Base-by-base conservation (phyloP, 2,888 invertebrate genomes). In the Polyploca ridens region DNA sequence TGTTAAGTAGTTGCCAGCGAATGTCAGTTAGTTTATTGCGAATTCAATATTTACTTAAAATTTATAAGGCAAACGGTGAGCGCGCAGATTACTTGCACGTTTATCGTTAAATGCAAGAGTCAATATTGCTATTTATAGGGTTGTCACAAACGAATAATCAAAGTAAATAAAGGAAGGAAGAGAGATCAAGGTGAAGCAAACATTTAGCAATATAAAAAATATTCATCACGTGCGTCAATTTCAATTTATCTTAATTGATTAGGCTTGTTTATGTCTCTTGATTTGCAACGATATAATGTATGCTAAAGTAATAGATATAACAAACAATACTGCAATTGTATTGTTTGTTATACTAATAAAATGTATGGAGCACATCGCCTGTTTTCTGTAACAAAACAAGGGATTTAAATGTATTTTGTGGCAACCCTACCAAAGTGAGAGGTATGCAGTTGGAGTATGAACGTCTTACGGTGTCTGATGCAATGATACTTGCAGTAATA, bases 371-470 rank as follows among this genome's bases (percentile, higher is more conserved):
- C 49, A 16, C 49, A 49, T 49, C 49, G 49, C 49, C 49, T 49
- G n/a, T 49, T 16, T n/a, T 16, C 7, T 49, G n/a, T 16, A 16
- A 16, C 16, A 6, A 14, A 46, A 49, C 16, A 49, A 49, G 49
- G 49, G 5, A 49, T 16, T 49, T 5, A 46, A 62, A 46, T 49
- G 58, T 62, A 66, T 62, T 65, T 33, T 65, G 70, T 72, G 81
- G 68, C 78, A 86, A 72, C 85, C 86, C 85, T 87, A 82, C 68
- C 78, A 70, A 79, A 86, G 88, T 87, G 88, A 89, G 88, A 87
- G 90, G 89, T 81, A 77, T 77, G 75, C 77, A 73, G 64, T 68
- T 69, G 67, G 67, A 68, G 71, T 71, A 71, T 64, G 71, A 63
- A 73, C 75, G 75, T 83, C 82, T 85, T 85, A 85, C 81, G 71